Conservation (phyloP, 2,113 vertebrate genomes). For the Zosterops japonicus region DNA sequence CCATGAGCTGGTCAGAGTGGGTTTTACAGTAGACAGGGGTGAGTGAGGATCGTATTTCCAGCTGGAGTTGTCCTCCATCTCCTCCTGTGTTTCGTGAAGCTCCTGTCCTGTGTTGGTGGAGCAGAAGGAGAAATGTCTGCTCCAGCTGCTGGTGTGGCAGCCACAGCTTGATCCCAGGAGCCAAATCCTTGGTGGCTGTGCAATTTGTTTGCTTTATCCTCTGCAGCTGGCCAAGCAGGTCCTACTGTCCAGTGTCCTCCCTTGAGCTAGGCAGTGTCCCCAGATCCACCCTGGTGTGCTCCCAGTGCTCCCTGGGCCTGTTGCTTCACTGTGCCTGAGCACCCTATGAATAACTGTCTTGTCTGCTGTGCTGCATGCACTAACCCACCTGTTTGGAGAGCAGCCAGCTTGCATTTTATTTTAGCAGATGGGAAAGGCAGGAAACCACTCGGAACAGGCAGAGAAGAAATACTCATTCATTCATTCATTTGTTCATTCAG, state of each 20-base stretch:
- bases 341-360: neutral
- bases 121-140: neutral
- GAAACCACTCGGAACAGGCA: neutral
- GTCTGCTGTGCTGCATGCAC: neutral
- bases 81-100: neutral
- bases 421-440: slow-evolving; percentile 1
- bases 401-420: slow-evolving; percentile 26
- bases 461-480: neutral
- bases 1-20: neutral
- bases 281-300: fast-evolving
- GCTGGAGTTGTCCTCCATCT: neutral
- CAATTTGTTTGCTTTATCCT: neutral
- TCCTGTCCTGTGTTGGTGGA: neutral
- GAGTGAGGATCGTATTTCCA: neutral
- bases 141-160: neutral
- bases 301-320: neutral
- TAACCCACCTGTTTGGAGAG: slow-evolving; percentile 20
- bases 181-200: neutral
- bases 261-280: neutral
- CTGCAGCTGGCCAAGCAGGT: neutral
- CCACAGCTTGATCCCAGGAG: neutral
- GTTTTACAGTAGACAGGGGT: neutral
- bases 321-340: neutral
- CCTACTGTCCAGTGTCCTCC: neutral
- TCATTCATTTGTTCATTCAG: neutral